phyloP scores from a whole-genome alignment of 1,140 invertebrate genomes.

The Chironomus striatipennis region DNA sequence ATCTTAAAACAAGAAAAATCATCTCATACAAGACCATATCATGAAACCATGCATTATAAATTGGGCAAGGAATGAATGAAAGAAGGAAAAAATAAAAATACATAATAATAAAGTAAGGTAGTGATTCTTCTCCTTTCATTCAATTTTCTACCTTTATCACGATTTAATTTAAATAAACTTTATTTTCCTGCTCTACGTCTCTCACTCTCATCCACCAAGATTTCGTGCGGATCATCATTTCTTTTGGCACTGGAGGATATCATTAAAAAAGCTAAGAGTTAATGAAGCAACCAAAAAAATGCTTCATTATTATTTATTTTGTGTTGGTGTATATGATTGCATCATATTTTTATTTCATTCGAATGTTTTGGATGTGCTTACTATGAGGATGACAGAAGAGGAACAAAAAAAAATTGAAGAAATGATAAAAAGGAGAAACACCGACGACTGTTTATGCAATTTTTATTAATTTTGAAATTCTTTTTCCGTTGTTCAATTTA shows the following conservation, averaged over 20 bases:
- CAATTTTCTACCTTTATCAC: conserved; percentile 19
- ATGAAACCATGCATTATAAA: neutral
- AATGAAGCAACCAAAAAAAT: conserved; percentile 17
- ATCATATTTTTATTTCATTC: neutral
- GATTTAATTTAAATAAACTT: conserved; percentile 24
- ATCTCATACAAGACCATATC: too few relatives aligned
- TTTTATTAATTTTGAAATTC: too few relatives aligned
- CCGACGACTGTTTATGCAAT: too few relatives aligned
- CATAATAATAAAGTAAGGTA: conserved; percentile 18
- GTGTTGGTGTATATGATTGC: neutral
- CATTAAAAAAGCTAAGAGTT: conserved; percentile 9
- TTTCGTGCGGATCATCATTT: neutral
- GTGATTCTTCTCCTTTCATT: conserved; percentile 20
- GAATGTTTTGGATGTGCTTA: too few relatives aligned
- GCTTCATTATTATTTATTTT: conserved; percentile 11
- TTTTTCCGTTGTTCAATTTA: too few relatives aligned
- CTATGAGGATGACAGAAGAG: too few relatives aligned
- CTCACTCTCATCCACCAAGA: neutral
- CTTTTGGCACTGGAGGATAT: conserved; percentile 19
- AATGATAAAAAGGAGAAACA: too few relatives aligned
- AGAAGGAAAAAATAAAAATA: neutral
- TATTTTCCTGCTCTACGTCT: neutral
- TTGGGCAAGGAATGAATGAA: conserved; percentile 11
- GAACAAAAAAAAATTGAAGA: too few relatives aligned
- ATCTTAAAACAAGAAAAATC: too few relatives aligned